Evolutionary conservation across 2,113 vertebrate species (phyloP).

Genomic region (Trematocara unimaculatum): DNA sequence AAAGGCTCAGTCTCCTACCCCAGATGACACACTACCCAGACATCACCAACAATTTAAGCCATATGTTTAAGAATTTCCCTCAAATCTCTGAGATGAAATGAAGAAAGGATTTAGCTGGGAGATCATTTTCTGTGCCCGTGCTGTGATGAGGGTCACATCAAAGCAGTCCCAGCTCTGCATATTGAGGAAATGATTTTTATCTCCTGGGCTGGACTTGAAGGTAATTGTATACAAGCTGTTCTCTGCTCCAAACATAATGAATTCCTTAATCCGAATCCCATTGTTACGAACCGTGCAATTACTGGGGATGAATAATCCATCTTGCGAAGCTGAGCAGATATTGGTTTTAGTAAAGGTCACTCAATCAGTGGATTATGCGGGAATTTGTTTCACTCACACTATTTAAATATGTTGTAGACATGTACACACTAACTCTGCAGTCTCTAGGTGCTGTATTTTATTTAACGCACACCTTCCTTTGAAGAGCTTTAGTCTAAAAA

Average conservation of each 20-base stretch:
- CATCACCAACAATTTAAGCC: conserved; percentile 45
- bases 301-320: conserved; percentile 75
- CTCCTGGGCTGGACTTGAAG: conserved; percentile 66
- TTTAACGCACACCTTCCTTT: not conserved
- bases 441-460: not conserved
- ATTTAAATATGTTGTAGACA: not conserved
- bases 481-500: not conserved
- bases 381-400: conserved; percentile 3
- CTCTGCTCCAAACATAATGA: conserved; percentile 67
- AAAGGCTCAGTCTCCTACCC: conserved; percentile 28
- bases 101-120: conserved; percentile 58
- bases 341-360: conserved; percentile 44
- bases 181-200: conserved; percentile 72
- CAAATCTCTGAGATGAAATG: conserved; percentile 51
- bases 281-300: conserved; percentile 78
- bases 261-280: conserved; percentile 79
- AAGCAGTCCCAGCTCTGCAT: conserved; percentile 51
- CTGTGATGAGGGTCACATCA: conserved; percentile 40
- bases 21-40: conserved; percentile 28
- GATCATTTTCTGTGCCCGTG: conserved; percentile 34
- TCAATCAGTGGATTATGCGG: conserved; percentile 47
- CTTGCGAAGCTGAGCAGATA: conserved; percentile 60
- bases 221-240: conserved; percentile 77
- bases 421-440: not conserved
- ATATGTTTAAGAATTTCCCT: conserved; percentile 64